These are phyloP conservation scores for Panulirus ornatus DNA, from an alignment of 1,140 invertebrate species.

Conservation along the genomic window DNA sequence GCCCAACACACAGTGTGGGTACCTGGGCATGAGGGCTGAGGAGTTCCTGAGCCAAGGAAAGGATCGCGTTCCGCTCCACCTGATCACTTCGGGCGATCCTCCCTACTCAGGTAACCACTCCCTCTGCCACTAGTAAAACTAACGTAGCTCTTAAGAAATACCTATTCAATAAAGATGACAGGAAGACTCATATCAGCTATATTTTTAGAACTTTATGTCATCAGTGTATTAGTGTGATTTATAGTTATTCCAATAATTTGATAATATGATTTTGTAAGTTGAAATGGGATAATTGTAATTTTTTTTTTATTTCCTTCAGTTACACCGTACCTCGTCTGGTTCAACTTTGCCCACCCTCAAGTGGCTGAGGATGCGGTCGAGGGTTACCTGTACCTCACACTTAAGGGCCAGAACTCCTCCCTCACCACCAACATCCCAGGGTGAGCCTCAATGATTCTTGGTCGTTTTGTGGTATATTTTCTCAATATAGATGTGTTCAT, in stretches of 20 bases:
- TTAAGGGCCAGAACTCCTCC: neutral
- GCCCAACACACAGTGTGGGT: conserved; percentile 85
- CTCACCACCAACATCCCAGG: neutral
- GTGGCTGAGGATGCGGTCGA: neutral
- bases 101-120: conserved; percentile 88
- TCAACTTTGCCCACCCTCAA: neutral
- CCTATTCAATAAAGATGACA: no score
- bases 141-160: no score
- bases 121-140: no score
- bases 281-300: no score
- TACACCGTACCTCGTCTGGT: neutral
- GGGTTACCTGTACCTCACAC: neutral
- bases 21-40: conserved; percentile 86
- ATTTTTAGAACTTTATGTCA: no score
- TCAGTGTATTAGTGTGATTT: no score
- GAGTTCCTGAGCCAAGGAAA: conserved; percentile 80
- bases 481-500: no score
- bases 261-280: no score
- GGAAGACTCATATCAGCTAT: no score
- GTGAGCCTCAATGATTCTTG: no score
- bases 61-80: conserved; percentile 84
- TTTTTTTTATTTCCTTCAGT: neutral
- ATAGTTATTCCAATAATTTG: no score
- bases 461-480: no score
- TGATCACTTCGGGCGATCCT: conserved; percentile 86